Evolutionary conservation across 2,113 vertebrate genomes (phyloP).

Genomic region (Oreocharis arfaki): DNA sequence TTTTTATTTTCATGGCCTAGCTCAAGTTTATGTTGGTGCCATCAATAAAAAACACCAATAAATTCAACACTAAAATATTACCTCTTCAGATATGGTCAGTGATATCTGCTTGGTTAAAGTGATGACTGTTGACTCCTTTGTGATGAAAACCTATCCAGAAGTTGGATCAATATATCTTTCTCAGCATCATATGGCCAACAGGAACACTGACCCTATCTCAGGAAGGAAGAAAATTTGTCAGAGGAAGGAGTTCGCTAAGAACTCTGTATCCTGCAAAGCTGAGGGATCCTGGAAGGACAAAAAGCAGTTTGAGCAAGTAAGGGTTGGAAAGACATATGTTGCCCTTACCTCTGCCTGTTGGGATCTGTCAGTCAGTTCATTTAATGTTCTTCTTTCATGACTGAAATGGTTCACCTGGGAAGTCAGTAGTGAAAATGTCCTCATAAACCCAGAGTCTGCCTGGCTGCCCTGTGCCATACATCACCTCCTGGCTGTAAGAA

Average conservation of each 20-base stretch:
- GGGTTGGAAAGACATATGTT: slow-evolving; percentile 1
- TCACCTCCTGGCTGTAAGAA: background rate
- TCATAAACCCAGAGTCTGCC: background rate
- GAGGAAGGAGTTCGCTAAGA: background rate
- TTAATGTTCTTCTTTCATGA: background rate
- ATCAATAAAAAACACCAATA: background rate
- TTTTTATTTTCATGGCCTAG: background rate
- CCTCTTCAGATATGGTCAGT: background rate
- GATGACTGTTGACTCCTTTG: background rate
- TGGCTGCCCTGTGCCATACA: background rate
- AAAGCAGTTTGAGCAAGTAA: background rate
- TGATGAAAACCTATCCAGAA: background rate
- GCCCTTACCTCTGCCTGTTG: background rate
- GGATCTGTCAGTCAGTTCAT: slow-evolving; percentile 4
- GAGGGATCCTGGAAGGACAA: background rate
- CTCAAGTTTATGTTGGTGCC: background rate
- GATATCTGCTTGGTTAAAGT: background rate
- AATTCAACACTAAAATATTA: background rate
- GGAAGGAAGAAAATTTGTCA: background rate
- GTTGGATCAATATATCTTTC: background rate
- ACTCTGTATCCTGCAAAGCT: background rate
- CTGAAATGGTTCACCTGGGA: slow-evolving; percentile 33
- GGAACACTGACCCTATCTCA: background rate
- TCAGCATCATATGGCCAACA: background rate
- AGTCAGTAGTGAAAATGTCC: background rate